Conservation (phyloP, 2,113 vertebrate species). For the Eurystomus gularis region DNA sequence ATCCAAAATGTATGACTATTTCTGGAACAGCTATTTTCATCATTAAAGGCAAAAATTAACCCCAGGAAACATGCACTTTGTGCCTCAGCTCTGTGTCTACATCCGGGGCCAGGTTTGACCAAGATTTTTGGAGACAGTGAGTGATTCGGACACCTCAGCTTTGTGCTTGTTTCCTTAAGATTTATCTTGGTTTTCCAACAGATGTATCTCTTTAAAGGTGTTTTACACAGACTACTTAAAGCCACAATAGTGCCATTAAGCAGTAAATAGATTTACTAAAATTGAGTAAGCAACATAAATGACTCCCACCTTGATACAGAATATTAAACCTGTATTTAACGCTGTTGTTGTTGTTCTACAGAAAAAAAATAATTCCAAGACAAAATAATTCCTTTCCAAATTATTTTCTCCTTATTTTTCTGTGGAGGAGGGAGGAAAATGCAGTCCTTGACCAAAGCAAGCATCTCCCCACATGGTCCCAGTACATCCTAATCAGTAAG, state of each 20-base stretch:
- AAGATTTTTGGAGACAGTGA: background rate
- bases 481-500: background rate
- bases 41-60: background rate
- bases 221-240: background rate
- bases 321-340: background rate
- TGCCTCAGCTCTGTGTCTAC: background rate
- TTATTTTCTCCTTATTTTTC: background rate
- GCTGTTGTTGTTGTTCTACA: background rate
- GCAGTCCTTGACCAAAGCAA: background rate
- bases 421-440: background rate
- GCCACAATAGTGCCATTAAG: background rate
- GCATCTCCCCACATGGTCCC: background rate
- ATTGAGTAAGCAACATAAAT: background rate
- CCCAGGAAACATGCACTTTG: background rate
- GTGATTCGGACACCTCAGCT: background rate
- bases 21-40: background rate
- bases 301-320: background rate
- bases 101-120: background rate
- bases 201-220: background rate
- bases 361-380: background rate
- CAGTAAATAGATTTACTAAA: background rate
- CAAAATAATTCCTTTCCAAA: background rate
- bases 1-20: background rate
- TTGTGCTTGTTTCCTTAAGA: background rate
- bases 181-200: background rate